Percentiles rank a stretch among this genome's conserved stretches.
Conservation (phyloP, 1,140 invertebrate species). For the Scaptomyza hsui region DNA sequence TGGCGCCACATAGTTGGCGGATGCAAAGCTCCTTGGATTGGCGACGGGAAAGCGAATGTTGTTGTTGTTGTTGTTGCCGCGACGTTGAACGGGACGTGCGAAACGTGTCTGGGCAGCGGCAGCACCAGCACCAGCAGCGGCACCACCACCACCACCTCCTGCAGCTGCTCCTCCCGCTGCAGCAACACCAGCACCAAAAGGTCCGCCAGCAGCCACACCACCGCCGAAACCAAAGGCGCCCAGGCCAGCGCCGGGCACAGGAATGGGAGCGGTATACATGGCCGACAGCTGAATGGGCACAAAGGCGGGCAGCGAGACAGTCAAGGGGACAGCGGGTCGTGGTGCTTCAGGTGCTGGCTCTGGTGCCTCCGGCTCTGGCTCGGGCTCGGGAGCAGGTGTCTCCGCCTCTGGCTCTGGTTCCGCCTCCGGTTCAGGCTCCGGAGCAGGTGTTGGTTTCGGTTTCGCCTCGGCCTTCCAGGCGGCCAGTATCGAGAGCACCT, state of each 20-base stretch:
- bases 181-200: neutral
- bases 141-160: slow-evolving; percentile 16
- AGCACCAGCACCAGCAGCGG: slow-evolving; percentile 1
- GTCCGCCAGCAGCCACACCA: neutral
- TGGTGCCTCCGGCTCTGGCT: slow-evolving; percentile 53
- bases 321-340: slow-evolving; percentile 69
- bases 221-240: slow-evolving; percentile 47
- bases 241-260: slow-evolving; percentile 48
- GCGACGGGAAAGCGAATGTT: slow-evolving; percentile 67
- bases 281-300: slow-evolving; percentile 80
- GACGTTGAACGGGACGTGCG: slow-evolving; percentile 17
- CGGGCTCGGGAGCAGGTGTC: slow-evolving; percentile 55
- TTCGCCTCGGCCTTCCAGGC: slow-evolving; percentile 69
- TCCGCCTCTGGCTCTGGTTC: slow-evolving; percentile 43
- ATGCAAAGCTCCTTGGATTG: slow-evolving; percentile 69
- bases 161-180: slow-evolving; percentile 38
- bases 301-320: slow-evolving; percentile 77
- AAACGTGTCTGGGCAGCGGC: slow-evolving; percentile 26
- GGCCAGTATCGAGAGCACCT: slow-evolving; percentile 63
- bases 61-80: slow-evolving; percentile 14
- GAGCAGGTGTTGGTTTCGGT: slow-evolving; percentile 57
- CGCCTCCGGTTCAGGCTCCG: slow-evolving; percentile 42
- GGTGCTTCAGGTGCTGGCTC: slow-evolving; percentile 48
- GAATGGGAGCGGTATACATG: slow-evolving; percentile 71
- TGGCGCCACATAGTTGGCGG: slow-evolving; percentile 69